Percentiles rank a stretch among this genome's conserved stretches.
Conservation (phyloP, 2,888 invertebrate species). For the Lycaena phlaeas region DNA sequence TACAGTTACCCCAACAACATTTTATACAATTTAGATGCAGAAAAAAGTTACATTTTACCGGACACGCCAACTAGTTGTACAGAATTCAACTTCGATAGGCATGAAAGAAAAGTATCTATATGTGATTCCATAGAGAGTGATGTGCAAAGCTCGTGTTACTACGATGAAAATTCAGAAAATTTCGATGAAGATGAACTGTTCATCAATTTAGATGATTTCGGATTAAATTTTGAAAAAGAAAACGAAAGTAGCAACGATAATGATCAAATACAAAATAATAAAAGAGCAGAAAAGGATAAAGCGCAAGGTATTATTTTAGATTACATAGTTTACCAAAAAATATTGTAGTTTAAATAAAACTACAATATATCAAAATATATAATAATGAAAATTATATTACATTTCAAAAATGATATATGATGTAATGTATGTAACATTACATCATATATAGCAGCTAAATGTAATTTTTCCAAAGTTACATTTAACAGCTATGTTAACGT, state of each 20-base stretch:
- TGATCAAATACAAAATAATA: constrained; percentile 30
- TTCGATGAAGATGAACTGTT: constrained; percentile 64
- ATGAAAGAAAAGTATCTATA: constrained; percentile 48
- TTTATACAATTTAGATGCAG: constrained; percentile 47
- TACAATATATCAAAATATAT: too few relatives aligned
- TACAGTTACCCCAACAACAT: constrained; percentile 65
- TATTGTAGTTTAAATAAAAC: too few relatives aligned
- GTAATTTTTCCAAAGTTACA: too few relatives aligned
- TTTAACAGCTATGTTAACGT: too few relatives aligned
- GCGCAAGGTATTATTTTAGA: constrained; percentile 35
- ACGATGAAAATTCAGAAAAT: constrained; percentile 57
- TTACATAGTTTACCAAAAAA: too few relatives aligned
- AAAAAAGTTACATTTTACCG: constrained; percentile 48
- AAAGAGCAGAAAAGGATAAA: constrained; percentile 42
- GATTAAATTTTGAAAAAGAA: constrained; percentile 47
- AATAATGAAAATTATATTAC: too few relatives aligned
- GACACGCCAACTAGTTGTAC: constrained; percentile 60
- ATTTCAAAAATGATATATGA: too few relatives aligned
- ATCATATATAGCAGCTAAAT: too few relatives aligned
- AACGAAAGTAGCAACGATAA: constrained; percentile 25
- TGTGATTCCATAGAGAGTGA: constrained; percentile 63
- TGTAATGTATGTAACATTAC: too few relatives aligned
- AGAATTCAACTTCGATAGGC: constrained; percentile 52
- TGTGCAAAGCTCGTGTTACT: constrained; percentile 52
- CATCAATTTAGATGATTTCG: constrained; percentile 60